These are phyloP conservation scores for Phaonia tiefii DNA, from an alignment of 2,888 invertebrate species.

Conservation along the genomic window DNA sequence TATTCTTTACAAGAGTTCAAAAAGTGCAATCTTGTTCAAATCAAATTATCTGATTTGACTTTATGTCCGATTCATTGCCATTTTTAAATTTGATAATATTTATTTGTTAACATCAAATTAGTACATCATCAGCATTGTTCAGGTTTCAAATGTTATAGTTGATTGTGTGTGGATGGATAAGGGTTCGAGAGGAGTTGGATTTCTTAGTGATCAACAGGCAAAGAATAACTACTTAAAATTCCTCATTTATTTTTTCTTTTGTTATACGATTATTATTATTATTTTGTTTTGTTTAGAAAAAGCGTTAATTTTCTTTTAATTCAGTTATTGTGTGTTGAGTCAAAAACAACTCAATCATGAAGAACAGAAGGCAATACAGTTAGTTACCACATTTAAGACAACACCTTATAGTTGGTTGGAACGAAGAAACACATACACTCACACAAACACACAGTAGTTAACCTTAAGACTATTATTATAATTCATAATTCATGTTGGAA, in stretches of 20 bases:
- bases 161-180: neutral
- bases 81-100: neutral
- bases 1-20: too few species aligned
- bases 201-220: constrained; percentile 36
- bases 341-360: constrained; percentile 8
- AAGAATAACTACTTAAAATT: constrained; percentile 51
- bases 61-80: too few species aligned
- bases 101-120: constrained; percentile 5
- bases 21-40: too few species aligned
- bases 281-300: constrained; percentile 19
- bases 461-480: too few species aligned
- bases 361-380: constrained; percentile 44
- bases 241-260: constrained; percentile 42
- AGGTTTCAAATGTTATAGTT: too few species aligned
- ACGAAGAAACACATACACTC: neutral
- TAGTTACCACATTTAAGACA: constrained; percentile 45
- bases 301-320: neutral
- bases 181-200: neutral
- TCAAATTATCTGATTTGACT: too few species aligned
- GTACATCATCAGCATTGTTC: neutral
- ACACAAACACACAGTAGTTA: constrained; percentile 3
- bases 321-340: constrained; percentile 17
- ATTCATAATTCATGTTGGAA: constrained; percentile 10
- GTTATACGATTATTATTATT: too few species aligned
- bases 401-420: constrained; percentile 5